Evolutionary conservation across 1,140 invertebrate species (phyloP).

Genomic region (Leguminivora glycinivorella): DNA sequence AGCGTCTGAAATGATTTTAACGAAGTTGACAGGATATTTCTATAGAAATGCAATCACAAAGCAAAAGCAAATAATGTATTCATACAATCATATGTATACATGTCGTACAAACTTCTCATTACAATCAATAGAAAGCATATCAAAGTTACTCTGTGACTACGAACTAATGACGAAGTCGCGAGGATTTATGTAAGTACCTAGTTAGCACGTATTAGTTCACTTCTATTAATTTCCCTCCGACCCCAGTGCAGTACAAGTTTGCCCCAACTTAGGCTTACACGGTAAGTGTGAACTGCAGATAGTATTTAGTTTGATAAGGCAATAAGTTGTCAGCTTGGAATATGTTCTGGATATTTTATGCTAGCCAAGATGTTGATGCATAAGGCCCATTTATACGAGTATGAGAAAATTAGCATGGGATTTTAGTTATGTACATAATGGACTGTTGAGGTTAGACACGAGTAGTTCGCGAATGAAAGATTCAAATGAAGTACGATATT

Average conservation of each 20-base stretch:
- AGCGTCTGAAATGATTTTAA: too few relatives aligned
- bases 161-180: slow-evolving; percentile 4
- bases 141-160: neutral
- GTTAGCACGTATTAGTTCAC: slow-evolving; percentile 11
- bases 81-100: neutral
- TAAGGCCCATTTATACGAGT: too few relatives aligned
- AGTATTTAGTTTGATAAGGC: slow-evolving; percentile 3
- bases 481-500: too few relatives aligned
- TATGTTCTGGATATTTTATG: neutral
- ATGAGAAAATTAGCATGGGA: too few relatives aligned
- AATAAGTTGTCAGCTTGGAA: neutral
- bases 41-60: neutral
- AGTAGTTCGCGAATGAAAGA: too few relatives aligned
- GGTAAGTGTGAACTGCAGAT: slow-evolving; percentile 6
- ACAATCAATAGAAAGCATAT: neutral
- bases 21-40: too few relatives aligned
- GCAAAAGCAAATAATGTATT: too few relatives aligned
- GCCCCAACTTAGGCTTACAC: neutral
- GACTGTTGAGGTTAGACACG: too few relatives aligned
- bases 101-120: neutral
- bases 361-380: too few relatives aligned
- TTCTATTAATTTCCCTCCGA: slow-evolving; percentile 4
- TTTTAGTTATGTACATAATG: too few relatives aligned
- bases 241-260: slow-evolving; percentile 9
- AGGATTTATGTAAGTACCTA: slow-evolving; percentile 10